Evolutionary conservation across 2,113 vertebrate genomes (phyloP), one percentile per base, ranked within the genome.

Genomic region (Halcyon senegalensis): DNA sequence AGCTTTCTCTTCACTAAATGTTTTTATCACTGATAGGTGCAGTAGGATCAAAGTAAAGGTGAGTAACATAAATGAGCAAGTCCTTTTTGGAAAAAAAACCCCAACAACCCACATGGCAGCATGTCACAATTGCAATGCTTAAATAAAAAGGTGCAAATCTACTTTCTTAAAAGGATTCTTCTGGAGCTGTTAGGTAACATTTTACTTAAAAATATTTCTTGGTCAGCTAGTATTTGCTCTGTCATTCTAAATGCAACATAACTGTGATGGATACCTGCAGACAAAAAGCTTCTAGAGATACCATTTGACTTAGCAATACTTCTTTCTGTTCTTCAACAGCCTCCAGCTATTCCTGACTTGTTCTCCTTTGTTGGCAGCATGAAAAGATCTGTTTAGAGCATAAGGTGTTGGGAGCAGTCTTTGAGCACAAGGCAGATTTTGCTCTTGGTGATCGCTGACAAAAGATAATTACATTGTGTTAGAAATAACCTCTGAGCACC

Each of bases 381-480:
- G 23, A 94, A 95, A 89, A 60, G 77, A 87, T 82, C 89, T 82
- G 43, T 77, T 95, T 84, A 72, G 91, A 95, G 73, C 58, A n/a
- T 31, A 53, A 88, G 75, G 63, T 76, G 84, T 93, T 94, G 80
- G 84, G 78, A 90, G 75, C 46, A 94, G 92, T 39, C 64, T 95
- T 74, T 0, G 16, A 94, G 69, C 73, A 67, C 33, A 19, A 90
- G 79, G 55, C 76, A 95, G 84, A 81, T 60, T 91, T 91, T 84
- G 87, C 80, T 95, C 58, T 60, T 39, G 51, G 76, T 95, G 89
- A 87, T 25, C 1, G 3, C 76, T 94, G 84, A 87, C 68, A 75
- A 84, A 94, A 92, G 80, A 63, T 91, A 94, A 92, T 96, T 92
- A 75, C 69, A 35, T 5, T n/a, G 89, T 86, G 46, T 78, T 81